phyloP scores from a whole-genome alignment of 2,888 invertebrate species.

The Drosophila incognita region DNA sequence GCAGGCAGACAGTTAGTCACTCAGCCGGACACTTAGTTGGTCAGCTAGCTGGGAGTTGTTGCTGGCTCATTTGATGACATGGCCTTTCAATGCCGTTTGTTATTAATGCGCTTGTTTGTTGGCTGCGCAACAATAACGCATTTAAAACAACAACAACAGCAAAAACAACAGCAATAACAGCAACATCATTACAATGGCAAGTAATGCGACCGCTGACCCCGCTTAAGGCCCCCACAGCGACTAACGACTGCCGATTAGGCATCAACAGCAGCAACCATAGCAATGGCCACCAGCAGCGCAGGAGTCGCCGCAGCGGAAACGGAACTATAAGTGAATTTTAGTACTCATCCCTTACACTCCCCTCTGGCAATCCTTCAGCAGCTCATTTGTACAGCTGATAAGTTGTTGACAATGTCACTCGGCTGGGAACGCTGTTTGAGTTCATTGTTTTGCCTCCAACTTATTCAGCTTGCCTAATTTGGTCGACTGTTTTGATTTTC shows the following conservation, averaged over 20 bases:
- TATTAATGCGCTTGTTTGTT: slow-evolving; percentile 76
- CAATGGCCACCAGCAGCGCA: slow-evolving; percentile 48
- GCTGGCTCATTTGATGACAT: slow-evolving; percentile 76
- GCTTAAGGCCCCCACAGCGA: slow-evolving; percentile 41
- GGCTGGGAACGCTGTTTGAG: slow-evolving; percentile 33
- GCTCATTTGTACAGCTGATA: slow-evolving; percentile 61
- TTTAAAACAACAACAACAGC: slow-evolving; percentile 65
- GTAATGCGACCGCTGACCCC: slow-evolving; percentile 51
- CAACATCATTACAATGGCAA: slow-evolving; percentile 55
- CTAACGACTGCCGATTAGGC: slow-evolving; percentile 72
- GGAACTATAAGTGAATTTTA: slow-evolving; percentile 50
- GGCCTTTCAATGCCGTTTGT: slow-evolving; percentile 74
- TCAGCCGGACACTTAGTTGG: slow-evolving; percentile 5
- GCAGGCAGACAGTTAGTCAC: background rate
- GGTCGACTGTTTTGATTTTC: slow-evolving; percentile 40
- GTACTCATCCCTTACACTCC: slow-evolving; percentile 8
- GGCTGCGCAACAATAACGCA: slow-evolving; percentile 71
- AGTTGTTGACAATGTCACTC: slow-evolving; percentile 64
- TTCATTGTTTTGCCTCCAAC: slow-evolving; percentile 49
- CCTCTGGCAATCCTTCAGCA: slow-evolving; percentile 10
- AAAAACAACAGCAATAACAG: slow-evolving; percentile 30
- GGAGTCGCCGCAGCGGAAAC: slow-evolving; percentile 51
- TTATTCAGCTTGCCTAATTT: slow-evolving; percentile 51
- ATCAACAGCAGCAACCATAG: slow-evolving; percentile 18
- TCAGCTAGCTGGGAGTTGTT: slow-evolving; percentile 29